Evolutionary conservation across 2,113 vertebrate species (phyloP), one percentile per base, ranked within the genome.

Genomic region (Stegastes partitus): DNA sequence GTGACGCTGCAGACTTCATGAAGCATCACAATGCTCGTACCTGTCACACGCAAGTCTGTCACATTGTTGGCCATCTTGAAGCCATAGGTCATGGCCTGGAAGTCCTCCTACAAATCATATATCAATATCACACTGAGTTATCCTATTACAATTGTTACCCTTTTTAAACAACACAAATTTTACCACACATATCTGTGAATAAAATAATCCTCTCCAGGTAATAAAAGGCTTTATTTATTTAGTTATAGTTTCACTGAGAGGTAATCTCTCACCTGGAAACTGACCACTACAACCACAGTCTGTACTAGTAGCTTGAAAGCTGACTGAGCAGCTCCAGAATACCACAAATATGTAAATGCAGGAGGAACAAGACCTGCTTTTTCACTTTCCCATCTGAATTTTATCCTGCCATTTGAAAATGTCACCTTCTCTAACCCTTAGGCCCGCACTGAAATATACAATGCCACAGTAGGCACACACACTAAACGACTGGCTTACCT

Each of bases 21-120:
- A 28, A 15, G 9, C 21, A 50, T 50, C 15, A 42, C 7, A 3
- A 39, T 9, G 2, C 31, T 16, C 19, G 25, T 95, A 99, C 98
- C 98, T 94, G 98, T 99, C 84, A 99, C 98, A 87, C 98, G 95
- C 87, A 99, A 94, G 93, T 99, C 98, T 75, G 98, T 98, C 59
- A 99, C 97, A 76, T 94, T 99, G 90, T 99, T 99, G 55, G 97
- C 98, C 98, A 99, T 99, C 93, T 99, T 99, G 94, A 99, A 99
- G 79, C 98, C 98, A 0, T 99, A 99, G 3, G 98, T 99, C 98
- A 99, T 99, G 58, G 98, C 98, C 87, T 99, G 98, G 93, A 99
- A 99, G 91, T 99, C 98, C 93, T 99, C 98, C 98, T 99, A 77
- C 11, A 73, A 55, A 55, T 63, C 42, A 72, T 8, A 58, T 34